Percentiles rank a stretch among this genome's conserved stretches.
Conservation (phyloP, 1,140 invertebrate genomes). For the Zaprionus nigranus region DNA sequence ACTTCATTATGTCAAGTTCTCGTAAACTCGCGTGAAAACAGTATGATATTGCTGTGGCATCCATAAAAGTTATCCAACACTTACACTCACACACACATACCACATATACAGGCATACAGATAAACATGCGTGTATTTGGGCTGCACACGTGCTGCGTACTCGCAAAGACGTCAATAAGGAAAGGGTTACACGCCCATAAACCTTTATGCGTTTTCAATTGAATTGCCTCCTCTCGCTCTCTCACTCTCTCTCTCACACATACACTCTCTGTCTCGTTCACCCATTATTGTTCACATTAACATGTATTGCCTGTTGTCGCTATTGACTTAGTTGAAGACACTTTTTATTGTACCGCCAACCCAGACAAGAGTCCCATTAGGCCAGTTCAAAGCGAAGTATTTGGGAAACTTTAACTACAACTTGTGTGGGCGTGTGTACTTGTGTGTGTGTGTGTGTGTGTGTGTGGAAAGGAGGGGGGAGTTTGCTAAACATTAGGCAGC, state of each 20-base stretch:
- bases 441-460: no score
- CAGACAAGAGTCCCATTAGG: background rate
- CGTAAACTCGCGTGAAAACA: background rate
- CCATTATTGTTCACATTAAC: background rate
- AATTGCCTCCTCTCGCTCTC: background rate
- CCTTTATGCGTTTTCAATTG: slow-evolving; percentile 5
- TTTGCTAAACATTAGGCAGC: background rate
- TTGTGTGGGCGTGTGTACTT: background rate
- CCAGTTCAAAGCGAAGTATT: slow-evolving; percentile 7
- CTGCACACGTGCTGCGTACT: background rate
- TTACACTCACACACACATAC: no score
- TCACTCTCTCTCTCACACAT: background rate
- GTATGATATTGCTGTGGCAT: background rate
- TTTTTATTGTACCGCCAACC: background rate
- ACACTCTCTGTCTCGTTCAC: background rate
- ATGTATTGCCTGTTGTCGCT: slow-evolving; percentile 6
- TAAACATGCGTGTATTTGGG: background rate
- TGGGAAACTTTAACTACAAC: slow-evolving; percentile 6
- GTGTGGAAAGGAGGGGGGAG: background rate
- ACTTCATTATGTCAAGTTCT: slow-evolving; percentile 6
- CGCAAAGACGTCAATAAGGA: background rate
- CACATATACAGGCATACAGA: background rate
- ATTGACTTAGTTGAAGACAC: slow-evolving; percentile 1
- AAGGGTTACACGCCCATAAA: slow-evolving; percentile 5
- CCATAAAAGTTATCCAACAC: slow-evolving; percentile 6